Conservation (phyloP, 2,888 invertebrate species). For the Orchesellides sinensis region DNA sequence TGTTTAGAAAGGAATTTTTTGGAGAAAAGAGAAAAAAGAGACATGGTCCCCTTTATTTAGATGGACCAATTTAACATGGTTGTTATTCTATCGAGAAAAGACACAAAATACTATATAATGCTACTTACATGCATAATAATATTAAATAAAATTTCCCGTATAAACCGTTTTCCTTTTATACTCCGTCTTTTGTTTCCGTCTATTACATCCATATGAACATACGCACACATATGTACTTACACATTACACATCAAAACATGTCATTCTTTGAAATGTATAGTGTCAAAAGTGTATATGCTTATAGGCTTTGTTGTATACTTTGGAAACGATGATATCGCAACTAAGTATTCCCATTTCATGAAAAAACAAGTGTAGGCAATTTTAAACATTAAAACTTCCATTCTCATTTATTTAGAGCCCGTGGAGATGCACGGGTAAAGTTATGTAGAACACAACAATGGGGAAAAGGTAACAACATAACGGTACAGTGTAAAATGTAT, state of each 20-base stretch:
- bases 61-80: conserved; percentile 30
- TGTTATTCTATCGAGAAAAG: conserved; percentile 17
- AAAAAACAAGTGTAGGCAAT: conserved; percentile 37
- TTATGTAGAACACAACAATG: conserved; percentile 43
- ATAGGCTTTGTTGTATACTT: background rate
- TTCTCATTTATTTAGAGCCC: conserved; percentile 59
- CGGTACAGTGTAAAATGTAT: conserved; percentile 17
- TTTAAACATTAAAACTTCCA: conserved; percentile 56
- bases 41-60: conserved; percentile 22
- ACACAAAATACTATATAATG: background rate
- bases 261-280: background rate
- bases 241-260: background rate
- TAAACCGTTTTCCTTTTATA: conserved; percentile 32
- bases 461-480: conserved; percentile 14
- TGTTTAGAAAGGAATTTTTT: conserved; percentile 20
- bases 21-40: background rate
- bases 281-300: background rate
- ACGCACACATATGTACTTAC: background rate
- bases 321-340: conserved; percentile 6
- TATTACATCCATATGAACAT: background rate
- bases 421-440: conserved; percentile 40
- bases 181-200: background rate
- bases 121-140: background rate
- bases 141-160: conserved; percentile 46
- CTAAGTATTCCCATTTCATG: conserved; percentile 22